These are phyloP conservation scores for Laticauda laticaudata DNA, from an alignment of 2,113 vertebrate species.

Conservation along the genomic window DNA sequence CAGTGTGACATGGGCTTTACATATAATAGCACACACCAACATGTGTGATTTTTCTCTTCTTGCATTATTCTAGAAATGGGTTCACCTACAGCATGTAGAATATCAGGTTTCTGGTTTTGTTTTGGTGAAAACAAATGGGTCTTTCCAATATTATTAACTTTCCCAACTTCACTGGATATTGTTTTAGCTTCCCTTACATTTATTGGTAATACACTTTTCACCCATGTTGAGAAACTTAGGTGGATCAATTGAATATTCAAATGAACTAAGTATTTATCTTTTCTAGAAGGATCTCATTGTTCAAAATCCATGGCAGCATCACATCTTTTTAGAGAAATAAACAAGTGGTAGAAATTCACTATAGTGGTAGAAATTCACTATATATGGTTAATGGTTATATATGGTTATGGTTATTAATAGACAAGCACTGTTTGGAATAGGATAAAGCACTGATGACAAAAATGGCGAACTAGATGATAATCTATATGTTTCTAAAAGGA, in stretches of 20 bases:
- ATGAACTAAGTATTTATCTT: neutral
- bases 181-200: neutral
- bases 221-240: neutral
- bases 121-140: neutral
- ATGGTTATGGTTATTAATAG: too few species aligned
- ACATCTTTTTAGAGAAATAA: neutral
- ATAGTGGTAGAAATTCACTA: neutral
- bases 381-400: too few species aligned
- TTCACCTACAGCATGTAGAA: neutral
- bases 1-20: neutral
- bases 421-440: neutral
- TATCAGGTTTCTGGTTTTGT: neutral
- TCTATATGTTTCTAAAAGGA: neutral
- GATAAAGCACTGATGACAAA: neutral
- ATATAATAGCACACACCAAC: neutral
- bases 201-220: neutral
- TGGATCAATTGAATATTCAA: neutral
- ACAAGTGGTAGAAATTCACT: neutral
- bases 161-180: neutral
- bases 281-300: neutral
- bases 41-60: neutral
- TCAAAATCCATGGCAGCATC: neutral
- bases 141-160: neutral
- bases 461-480: neutral
- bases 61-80: neutral